Percentiles rank a stretch among this genome's conserved stretches.
Evolutionary conservation across 1,140 invertebrate genomes (phyloP).

Genomic region (Neodiprion virginianus): DNA sequence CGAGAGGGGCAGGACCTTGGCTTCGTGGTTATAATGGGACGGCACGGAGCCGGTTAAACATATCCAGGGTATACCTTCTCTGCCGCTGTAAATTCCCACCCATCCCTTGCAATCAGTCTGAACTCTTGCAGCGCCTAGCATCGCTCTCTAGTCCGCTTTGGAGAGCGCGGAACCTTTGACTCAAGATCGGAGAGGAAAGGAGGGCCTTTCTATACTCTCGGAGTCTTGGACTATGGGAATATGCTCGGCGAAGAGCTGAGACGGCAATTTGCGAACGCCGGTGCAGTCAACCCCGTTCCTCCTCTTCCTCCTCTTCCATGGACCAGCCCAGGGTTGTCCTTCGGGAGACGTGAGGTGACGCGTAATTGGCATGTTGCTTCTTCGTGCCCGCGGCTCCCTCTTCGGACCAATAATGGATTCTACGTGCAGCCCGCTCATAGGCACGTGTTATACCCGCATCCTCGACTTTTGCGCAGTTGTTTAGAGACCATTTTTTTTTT

Average conservation of each 20-base stretch:
- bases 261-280: slow-evolving; percentile 31
- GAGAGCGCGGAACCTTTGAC: slow-evolving; percentile 29
- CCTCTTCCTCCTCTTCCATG: neutral
- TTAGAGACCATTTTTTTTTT: neutral
- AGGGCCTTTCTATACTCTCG: slow-evolving; percentile 13
- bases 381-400: neutral
- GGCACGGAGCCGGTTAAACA: too few species aligned
- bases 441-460: neutral
- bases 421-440: neutral
- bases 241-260: neutral
- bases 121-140: slow-evolving; percentile 27
- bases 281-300: slow-evolving; percentile 21
- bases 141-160: slow-evolving; percentile 6
- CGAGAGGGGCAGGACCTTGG: too few species aligned
- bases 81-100: slow-evolving; percentile 32
- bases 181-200: slow-evolving; percentile 6
- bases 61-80: neutral
- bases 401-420: slow-evolving; percentile 14
- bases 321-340: slow-evolving; percentile 23
- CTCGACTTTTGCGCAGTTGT: neutral
- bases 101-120: slow-evolving; percentile 35
- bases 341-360: slow-evolving; percentile 28
- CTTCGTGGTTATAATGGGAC: too few species aligned
- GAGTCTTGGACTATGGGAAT: neutral
- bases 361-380: slow-evolving; percentile 25